Evolutionary conservation across 2,797 vertebrate species (phyloP).

Genomic region (Heteromormyrus szaboi): DNA sequence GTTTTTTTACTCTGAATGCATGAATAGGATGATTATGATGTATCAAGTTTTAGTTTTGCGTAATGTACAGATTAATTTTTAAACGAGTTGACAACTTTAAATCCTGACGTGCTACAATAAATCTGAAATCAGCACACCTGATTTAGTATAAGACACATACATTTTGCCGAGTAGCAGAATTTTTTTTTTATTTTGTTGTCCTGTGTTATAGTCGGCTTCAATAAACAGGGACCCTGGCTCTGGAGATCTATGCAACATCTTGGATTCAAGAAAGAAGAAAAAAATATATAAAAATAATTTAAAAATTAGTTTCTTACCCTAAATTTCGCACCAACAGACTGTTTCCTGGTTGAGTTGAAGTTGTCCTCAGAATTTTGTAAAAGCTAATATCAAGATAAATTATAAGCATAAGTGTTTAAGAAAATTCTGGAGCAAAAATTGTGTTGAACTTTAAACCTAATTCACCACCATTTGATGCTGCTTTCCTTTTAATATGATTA

Average conservation of each 20-base stretch:
- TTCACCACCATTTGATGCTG: neutral
- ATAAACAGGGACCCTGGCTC: neutral
- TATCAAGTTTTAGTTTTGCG: no score
- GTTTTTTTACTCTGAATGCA: no score
- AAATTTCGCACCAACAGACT: slow-evolving; percentile 62
- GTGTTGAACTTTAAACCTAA: neutral
- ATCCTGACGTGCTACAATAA: no score
- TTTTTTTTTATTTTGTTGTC: no score
- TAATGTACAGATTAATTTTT: no score
- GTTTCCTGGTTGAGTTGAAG: slow-evolving; percentile 63
- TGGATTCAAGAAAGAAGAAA: neutral
- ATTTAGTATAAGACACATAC: no score
- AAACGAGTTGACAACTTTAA: no score
- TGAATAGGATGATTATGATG: no score
- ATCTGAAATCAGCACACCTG: no score
- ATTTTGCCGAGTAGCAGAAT: no score
- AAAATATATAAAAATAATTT: neutral
- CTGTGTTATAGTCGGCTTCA: neutral
- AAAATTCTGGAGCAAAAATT: neutral
- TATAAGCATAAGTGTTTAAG: neutral
- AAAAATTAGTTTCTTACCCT: slow-evolving; percentile 42
- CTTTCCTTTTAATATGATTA: neutral
- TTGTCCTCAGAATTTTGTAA: slow-evolving; percentile 45
- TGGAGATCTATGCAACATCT: neutral
- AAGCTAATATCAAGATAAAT: slow-evolving; percentile 23